Evolutionary conservation across 2,888 invertebrate species (phyloP), one percentile per base, ranked within the genome.

Genomic region (Rotaria socialis): DNA sequence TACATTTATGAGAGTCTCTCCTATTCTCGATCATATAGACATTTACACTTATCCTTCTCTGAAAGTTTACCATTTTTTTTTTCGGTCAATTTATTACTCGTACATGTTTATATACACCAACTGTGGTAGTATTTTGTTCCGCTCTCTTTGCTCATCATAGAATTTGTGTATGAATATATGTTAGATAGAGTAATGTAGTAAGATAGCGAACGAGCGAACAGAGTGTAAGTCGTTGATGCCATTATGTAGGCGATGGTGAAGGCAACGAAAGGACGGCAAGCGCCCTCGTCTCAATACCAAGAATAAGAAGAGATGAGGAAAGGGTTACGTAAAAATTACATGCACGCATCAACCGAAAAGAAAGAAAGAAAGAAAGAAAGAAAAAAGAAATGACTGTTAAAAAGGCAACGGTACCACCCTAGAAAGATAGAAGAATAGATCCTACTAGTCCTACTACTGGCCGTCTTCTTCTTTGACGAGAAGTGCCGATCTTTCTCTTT

Each of bases 361-460:
- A 35, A 35, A 67, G 10, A 10, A 67, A 67, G 14, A 67, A 67
- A 16, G 24, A 67, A 27, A 67, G 35, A 0, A 4, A 35, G 67
- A 67, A 27, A 67, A 67, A 67, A 19, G 5, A 27, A 67, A 67
- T 35, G 67, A 16, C 3, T 41, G 19, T 41, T 67, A 19, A 14
- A 67, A 41, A 35, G 35, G 67, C 19, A 67, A 67, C 16, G 19
- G 35, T 67, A 67, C 67, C 19, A 67, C 35, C 35, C n/a, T 19
- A 67, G 67, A 67, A 67, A 67, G 67, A 67, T 67, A 41, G 67
- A 67, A 67, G 19, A 67, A 67, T 67, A 41, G 35, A 67, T 67
- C 67, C 19, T 27, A 67, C 67, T 67, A 67, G 14, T 35, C 16
- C 35, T 35, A 67, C 67, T 67, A 27, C 35, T 67, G 14, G 35